A percentile compares a stretch with the other conserved stretches of the same genome.
phyloP scores from a whole-genome alignment of 1,140 invertebrate species.

The Lineus longissimus region DNA sequence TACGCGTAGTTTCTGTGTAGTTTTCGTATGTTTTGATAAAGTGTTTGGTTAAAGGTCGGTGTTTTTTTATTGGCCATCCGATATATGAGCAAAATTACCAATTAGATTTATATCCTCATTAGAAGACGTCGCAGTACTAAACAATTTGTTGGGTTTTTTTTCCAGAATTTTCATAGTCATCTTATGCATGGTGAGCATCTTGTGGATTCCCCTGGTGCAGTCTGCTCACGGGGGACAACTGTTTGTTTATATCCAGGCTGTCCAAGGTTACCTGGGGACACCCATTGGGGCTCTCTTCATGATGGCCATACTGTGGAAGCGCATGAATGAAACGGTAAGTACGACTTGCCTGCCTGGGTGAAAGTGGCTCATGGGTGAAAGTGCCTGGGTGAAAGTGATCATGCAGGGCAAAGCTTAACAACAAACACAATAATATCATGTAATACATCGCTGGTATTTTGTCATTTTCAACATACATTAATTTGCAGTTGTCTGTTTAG shows the following conservation, averaged over 20 bases:
- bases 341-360: too few species aligned
- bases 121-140: too few species aligned
- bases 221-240: constrained; percentile 58
- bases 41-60: too few species aligned
- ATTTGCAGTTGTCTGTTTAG: too few species aligned
- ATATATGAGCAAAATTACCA: too few species aligned
- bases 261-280: constrained; percentile 59
- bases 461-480: too few species aligned
- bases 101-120: too few species aligned
- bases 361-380: background rate
- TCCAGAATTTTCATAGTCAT: constrained; percentile 55
- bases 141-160: too few species aligned
- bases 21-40: too few species aligned
- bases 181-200: constrained; percentile 56
- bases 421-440: background rate
- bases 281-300: constrained; percentile 60
- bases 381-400: background rate
- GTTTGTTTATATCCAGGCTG: constrained; percentile 60
- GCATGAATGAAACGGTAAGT: constrained; percentile 58
- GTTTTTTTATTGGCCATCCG: too few species aligned
- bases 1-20: too few species aligned
- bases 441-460: too few species aligned
- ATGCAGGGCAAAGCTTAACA: background rate
- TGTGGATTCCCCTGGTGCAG: constrained; percentile 60
- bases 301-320: constrained; percentile 54